These are phyloP conservation scores for Porphyrio hochstetteri DNA, from an alignment of 2,113 vertebrate species.

Conservation along the genomic window DNA sequence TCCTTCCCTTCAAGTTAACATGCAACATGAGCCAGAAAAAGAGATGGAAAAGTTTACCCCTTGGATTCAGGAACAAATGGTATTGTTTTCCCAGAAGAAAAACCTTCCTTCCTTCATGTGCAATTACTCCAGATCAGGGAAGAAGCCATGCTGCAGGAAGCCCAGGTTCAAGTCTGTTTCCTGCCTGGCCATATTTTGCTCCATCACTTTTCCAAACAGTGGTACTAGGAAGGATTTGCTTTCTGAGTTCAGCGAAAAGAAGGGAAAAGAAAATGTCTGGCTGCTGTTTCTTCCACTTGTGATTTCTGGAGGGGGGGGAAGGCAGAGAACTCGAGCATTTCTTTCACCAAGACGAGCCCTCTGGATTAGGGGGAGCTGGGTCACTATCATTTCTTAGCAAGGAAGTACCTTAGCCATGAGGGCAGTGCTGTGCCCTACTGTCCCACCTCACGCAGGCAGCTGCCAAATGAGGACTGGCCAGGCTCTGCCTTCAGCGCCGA, in stretches of 20 bases:
- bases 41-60: too few species aligned
- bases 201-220: neutral
- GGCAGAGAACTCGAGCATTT: neutral
- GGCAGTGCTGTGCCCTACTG: neutral
- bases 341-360: neutral
- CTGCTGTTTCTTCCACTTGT: neutral
- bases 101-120: rapidly evolving
- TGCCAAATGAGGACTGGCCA: rapidly evolving
- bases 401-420: neutral
- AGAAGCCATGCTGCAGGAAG: neutral
- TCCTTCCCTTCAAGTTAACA: neutral
- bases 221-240: neutral
- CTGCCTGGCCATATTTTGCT: neutral
- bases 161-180: neutral
- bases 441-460: neutral
- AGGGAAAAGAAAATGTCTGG: neutral
- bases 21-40: neutral
- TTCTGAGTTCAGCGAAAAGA: neutral
- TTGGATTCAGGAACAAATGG: neutral
- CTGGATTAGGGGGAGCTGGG: neutral
- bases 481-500: neutral
- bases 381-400: neutral
- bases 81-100: neutral
- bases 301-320: neutral
- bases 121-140: neutral